phyloP scores from a whole-genome alignment of 2,888 invertebrate species.

The Zele albiditarsus region DNA sequence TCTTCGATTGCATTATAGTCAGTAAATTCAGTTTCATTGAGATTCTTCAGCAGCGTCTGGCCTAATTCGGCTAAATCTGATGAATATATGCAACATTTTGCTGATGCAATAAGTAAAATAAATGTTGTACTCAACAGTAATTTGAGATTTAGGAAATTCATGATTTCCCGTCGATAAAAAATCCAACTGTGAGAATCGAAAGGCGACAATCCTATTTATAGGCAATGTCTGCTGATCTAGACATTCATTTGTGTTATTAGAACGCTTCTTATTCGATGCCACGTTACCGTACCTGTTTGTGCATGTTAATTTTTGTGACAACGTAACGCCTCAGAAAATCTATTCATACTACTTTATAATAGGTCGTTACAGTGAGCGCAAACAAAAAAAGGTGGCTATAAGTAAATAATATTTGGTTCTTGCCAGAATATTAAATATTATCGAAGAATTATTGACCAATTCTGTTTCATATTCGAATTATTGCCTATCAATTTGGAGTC shows the following conservation, averaged over 20 bases:
- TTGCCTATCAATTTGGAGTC: no score
- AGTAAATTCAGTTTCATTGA: not conserved
- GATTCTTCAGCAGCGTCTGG: not conserved
- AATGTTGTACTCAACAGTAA: not conserved
- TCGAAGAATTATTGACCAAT: no score
- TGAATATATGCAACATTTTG: not conserved
- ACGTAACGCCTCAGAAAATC: not conserved
- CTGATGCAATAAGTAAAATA: not conserved
- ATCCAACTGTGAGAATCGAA: no score
- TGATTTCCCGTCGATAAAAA: no score
- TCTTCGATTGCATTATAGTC: conserved; percentile 6
- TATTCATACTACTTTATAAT: not conserved
- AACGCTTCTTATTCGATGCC: not conserved
- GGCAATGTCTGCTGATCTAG: no score
- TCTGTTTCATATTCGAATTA: no score
- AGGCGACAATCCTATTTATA: no score
- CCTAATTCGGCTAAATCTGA: not conserved
- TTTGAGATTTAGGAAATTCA: no score
- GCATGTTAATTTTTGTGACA: not conserved
- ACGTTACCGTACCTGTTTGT: not conserved
- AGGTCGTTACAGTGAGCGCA: not conserved
- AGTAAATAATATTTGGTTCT: not conserved
- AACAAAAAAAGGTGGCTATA: not conserved
- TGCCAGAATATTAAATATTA: not conserved
- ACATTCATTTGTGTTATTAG: not conserved